Evolutionary conservation across 2,797 vertebrate species (phyloP).

Genomic region (Argya squamiceps): DNA sequence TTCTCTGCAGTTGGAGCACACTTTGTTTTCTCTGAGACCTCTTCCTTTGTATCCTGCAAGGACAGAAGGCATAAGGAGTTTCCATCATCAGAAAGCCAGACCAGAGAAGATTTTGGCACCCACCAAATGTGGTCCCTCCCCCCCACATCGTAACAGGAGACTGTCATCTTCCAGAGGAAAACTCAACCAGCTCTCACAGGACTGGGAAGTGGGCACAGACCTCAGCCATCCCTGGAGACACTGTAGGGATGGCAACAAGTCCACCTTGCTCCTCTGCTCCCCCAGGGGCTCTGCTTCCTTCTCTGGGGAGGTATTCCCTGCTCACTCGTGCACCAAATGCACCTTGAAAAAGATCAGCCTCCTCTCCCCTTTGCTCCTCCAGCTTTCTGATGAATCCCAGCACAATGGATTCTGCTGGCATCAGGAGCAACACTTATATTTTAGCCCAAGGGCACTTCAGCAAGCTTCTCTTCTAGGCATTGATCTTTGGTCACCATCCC

Average conservation of each 20-base stretch:
- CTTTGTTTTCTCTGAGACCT: slow-evolving; percentile 73
- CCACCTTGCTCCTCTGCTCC: not conserved
- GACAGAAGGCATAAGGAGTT: not conserved
- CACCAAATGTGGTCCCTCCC: not conserved
- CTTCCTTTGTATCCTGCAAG: slow-evolving; percentile 80
- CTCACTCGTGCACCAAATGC: not conserved
- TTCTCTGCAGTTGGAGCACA: slow-evolving; percentile 77
- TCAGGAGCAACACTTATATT: not conserved
- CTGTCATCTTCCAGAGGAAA: not conserved
- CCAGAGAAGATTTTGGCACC: not conserved
- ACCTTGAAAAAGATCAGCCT: not conserved
- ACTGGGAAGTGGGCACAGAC: not conserved
- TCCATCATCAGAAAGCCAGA: not conserved
- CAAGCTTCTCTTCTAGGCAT: not conserved
- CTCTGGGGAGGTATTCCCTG: not conserved
- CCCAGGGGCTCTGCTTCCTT: not conserved
- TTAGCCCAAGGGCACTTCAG: not conserved
- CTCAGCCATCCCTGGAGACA: not conserved
- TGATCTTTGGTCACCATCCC: not conserved
- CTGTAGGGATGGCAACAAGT: not conserved
- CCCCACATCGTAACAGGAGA: not conserved
- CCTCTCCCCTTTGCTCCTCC: not conserved
- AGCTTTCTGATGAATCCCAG: not conserved
- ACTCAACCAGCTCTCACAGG: not conserved
- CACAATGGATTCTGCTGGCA: not conserved